Conservation (phyloP, 2,797 vertebrate genomes). For the Pelochelys cantorii region DNA sequence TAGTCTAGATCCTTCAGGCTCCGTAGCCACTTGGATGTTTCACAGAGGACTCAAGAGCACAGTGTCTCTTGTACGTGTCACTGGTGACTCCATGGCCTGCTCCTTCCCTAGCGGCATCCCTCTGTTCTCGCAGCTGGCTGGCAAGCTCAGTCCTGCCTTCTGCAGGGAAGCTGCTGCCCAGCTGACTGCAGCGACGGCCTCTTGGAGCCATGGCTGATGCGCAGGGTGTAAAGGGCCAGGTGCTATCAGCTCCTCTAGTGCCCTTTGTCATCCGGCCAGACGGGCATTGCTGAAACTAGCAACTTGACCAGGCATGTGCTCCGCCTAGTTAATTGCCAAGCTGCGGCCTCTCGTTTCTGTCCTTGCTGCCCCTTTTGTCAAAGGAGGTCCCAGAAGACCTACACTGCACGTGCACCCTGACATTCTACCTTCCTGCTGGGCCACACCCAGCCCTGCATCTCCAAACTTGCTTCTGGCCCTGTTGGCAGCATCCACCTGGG, state of each 20-base stretch:
- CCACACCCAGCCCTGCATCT: background rate
- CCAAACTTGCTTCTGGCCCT: background rate
- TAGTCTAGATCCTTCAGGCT: background rate
- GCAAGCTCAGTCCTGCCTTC: too few species aligned
- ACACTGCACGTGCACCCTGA: background rate
- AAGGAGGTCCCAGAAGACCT: background rate
- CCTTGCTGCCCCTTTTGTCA: background rate
- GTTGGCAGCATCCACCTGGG: background rate
- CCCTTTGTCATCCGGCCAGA: background rate
- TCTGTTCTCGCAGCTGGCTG: too few species aligned
- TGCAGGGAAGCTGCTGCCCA: too few species aligned
- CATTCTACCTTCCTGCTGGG: background rate
- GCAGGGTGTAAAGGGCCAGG: background rate
- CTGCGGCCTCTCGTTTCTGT: background rate
- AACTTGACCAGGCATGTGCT: background rate
- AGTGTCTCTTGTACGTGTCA: background rate
- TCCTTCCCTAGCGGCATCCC: too few species aligned
- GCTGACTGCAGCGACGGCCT: background rate
- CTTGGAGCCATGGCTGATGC: background rate
- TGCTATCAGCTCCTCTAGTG: background rate
- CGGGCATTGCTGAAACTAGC: background rate
- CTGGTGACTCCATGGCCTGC: background rate
- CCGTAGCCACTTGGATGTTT: background rate
- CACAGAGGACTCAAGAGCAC: background rate
- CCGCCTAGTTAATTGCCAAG: background rate